Base-by-base conservation (phyloP, 1,140 invertebrate species). In the Drosophila asahinai region DNA sequence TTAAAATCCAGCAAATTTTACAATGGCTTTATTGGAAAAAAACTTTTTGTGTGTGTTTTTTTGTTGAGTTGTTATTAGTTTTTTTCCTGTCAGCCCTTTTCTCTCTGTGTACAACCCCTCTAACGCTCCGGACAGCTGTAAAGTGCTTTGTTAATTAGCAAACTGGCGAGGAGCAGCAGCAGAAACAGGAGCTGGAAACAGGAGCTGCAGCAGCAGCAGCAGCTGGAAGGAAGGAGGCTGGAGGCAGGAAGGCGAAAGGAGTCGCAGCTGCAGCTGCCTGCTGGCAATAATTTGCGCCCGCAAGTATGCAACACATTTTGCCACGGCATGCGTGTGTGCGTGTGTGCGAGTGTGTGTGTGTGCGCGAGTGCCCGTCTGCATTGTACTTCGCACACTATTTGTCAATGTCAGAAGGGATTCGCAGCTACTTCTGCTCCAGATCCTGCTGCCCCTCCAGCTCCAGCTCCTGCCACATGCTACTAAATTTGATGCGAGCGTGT, bases 141-240 rank as follows among this genome's bases (percentile, higher is more conserved):
- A 90, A 89, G 84, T 89, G 86, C 84, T 90, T 90, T 86, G 84
- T 89, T 89, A 89, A 89, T 89, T 89, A 89, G 84, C 86, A 89
- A 86, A 86, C 74, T 81, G 81, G 81, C 78, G 72, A 43, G 38
- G 57, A 52, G 58, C 15, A 27, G 12, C 7, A 48, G 43, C 54
- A 68, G 45, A 5, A 68, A 8, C 22, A 14, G 43, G 33, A 49
- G 51, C 12, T 54, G 55, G 19, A 72, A 48, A 5, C 55, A 33
- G 48, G 51, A 71, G 42, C 49, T 42, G 64, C 40, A 47, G 36
- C 42, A 33, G 14, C 19, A 19, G 15, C 30, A 15, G 17, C 38
- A 9, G 17, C 19, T 6, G 2, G 38, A 1, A 17, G 33, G 11
- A 19, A 49, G 62, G 5, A 59, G 15, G 17, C 19, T 6, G 2